phyloP scores from a whole-genome alignment of 2,797 vertebrate species.

The Antennarius maculatus region DNA sequence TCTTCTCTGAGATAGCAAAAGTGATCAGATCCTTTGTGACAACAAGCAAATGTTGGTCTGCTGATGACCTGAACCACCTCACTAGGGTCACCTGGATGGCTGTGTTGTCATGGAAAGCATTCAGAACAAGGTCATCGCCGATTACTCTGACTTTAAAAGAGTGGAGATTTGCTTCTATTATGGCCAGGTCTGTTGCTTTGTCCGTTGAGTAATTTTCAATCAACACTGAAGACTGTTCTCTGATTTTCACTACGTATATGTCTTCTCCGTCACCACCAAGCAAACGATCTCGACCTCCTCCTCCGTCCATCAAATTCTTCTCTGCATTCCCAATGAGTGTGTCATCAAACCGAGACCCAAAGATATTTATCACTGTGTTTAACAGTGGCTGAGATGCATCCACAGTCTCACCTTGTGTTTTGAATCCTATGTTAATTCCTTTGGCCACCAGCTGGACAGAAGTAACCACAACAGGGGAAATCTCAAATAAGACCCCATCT shows the following conservation, averaged over 20 bases:
- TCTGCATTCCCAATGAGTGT: constrained; percentile 49
- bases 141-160: constrained; percentile 21
- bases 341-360: constrained; percentile 46
- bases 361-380: constrained; percentile 37
- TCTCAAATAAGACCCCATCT: constrained; percentile 57
- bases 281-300: constrained; percentile 55
- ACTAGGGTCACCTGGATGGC: background rate
- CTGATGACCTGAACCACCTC: constrained; percentile 58
- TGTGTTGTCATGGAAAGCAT: fast-evolving
- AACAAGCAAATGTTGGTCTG: constrained; percentile 41
- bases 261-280: constrained; percentile 62
- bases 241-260: constrained; percentile 55
- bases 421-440: constrained; percentile 53
- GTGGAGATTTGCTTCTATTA: constrained; percentile 54
- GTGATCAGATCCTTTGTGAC: constrained; percentile 58
- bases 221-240: background rate
- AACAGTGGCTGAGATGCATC: constrained; percentile 29
- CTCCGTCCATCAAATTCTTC: constrained; percentile 63
- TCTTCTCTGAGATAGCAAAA: constrained; percentile 50
- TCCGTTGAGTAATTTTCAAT: constrained; percentile 62
- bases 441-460: constrained; percentile 48
- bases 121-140: constrained; percentile 17
- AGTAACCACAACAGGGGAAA: constrained; percentile 43
- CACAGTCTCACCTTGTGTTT: background rate
- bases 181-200: constrained; percentile 47